These are phyloP conservation scores for Sylvicola fuscatus DNA, from an alignment of 2,888 invertebrate species.

Conservation along the genomic window DNA sequence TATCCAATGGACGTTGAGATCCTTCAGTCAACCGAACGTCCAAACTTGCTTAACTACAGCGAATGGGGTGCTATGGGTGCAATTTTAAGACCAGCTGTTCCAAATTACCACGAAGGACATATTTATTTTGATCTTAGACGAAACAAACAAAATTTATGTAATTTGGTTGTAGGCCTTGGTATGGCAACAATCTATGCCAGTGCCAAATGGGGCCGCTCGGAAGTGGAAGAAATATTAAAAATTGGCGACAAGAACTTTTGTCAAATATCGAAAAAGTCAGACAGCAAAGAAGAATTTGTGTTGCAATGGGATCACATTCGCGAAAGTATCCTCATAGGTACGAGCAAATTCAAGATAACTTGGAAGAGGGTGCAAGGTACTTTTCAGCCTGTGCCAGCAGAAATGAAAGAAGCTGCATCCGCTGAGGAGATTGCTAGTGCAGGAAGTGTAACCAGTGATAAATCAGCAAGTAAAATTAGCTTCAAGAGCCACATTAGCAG, in stretches of 20 bases:
- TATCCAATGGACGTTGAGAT: slow-evolving; percentile 2
- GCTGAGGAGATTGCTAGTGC: slow-evolving; percentile 1
- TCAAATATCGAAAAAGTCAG: slow-evolving; percentile 3
- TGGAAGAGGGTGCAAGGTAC: neutral
- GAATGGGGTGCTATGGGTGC: slow-evolving; percentile 21
- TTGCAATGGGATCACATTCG: slow-evolving; percentile 4
- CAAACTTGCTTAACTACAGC: slow-evolving; percentile 23
- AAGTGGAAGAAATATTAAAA: slow-evolving; percentile 10
- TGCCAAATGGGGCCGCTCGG: slow-evolving; percentile 9
- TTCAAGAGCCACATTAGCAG: no score
- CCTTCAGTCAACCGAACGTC: slow-evolving; percentile 13
- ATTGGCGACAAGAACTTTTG: slow-evolving; percentile 11
- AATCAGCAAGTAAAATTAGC: no score
- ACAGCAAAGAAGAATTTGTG: slow-evolving; percentile 2
- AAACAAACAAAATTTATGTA: slow-evolving; percentile 11
- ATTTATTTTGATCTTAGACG: slow-evolving; percentile 7
- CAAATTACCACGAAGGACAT: slow-evolving; percentile 10
- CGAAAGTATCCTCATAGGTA: slow-evolving; percentile 1
- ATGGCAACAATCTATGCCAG: slow-evolving; percentile 9
- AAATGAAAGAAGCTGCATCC: neutral
- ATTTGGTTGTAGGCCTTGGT: slow-evolving; percentile 9
- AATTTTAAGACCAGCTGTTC: slow-evolving; percentile 15
- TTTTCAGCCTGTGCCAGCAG: neutral
- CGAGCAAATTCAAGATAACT: slow-evolving; percentile 1
- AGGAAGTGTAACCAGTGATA: neutral